phyloP scores from a whole-genome alignment of 1,140 invertebrate genomes.

The Drosophila busckii region DNA sequence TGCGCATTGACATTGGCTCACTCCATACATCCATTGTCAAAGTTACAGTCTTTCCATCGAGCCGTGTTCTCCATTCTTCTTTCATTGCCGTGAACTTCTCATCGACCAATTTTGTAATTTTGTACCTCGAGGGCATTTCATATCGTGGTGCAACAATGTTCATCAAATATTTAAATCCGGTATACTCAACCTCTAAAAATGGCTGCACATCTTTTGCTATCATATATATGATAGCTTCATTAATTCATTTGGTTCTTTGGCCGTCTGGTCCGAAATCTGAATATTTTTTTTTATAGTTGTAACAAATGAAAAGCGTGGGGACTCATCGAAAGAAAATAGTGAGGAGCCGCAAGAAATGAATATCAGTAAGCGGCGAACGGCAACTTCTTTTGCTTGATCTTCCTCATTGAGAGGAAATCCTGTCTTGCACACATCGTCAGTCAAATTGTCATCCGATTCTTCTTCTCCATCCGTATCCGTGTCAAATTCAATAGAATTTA shows the following conservation, averaged over 20 bases:
- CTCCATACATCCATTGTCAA: constrained; percentile 16
- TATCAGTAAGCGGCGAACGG: too few species aligned
- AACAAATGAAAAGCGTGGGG: too few species aligned
- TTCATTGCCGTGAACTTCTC: constrained; percentile 1
- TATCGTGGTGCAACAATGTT: constrained; percentile 1
- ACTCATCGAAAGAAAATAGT: too few species aligned
- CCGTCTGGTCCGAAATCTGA: constrained; percentile 1
- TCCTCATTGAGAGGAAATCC: constrained; percentile 22
- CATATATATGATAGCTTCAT: constrained; percentile 1
- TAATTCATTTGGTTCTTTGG: constrained; percentile 5
- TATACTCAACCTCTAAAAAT: not conserved
- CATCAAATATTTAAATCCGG: not conserved
- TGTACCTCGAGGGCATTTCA: not conserved
- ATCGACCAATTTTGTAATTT: constrained; percentile 4
- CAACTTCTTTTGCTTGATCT: constrained; percentile 2
- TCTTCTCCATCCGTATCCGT: constrained; percentile 8
- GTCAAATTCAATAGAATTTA: constrained; percentile 3
- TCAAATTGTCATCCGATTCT: constrained; percentile 2
- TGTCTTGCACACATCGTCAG: not conserved
- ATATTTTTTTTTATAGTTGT: too few species aligned
- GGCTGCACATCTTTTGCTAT: too few species aligned
- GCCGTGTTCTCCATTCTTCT: not conserved
- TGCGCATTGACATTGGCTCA: too few species aligned
- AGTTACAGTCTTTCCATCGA: not conserved
- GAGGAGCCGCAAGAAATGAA: too few species aligned